Evolutionary conservation across 2,113 vertebrate species (phyloP).

Genomic region (Boulengeromyrus knoepffleri): DNA sequence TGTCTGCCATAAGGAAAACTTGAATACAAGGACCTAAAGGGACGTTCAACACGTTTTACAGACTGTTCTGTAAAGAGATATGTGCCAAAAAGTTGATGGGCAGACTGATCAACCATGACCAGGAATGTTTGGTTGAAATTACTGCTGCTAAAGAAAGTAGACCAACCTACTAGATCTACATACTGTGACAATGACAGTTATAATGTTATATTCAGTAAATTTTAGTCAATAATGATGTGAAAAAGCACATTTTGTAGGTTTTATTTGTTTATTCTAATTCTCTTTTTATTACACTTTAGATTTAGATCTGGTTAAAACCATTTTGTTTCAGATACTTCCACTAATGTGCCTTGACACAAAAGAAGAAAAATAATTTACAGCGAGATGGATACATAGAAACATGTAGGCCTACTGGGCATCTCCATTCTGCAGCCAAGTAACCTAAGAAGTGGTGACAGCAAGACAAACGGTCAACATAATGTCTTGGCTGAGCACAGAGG

Average conservation of each 20-base stretch:
- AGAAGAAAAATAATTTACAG: background rate
- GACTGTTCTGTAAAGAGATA: no score
- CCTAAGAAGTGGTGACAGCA: conserved; percentile 7
- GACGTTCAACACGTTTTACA: no score
- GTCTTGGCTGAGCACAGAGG: background rate
- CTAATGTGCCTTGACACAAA: background rate
- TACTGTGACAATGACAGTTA: background rate
- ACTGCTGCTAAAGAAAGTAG: background rate
- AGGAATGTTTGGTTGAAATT: background rate
- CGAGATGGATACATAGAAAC: background rate
- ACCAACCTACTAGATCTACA: background rate
- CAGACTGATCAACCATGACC: background rate
- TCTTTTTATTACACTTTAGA: background rate
- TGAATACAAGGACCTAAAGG: no score
- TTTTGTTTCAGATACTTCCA: background rate
- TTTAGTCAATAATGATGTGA: background rate
- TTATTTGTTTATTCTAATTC: background rate
- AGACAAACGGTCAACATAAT: conserved; percentile 7
- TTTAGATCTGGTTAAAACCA: background rate
- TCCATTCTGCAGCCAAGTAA: background rate
- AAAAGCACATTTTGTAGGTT: background rate
- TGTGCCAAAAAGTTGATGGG: background rate
- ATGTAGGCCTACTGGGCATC: background rate
- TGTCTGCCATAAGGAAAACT: no score
- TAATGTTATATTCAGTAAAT: background rate